Percentiles rank a stretch among this genome's conserved stretches.
These are phyloP conservation scores for Pitta sordida DNA, from an alignment of 2,113 vertebrate genomes.

Conservation along the genomic window DNA sequence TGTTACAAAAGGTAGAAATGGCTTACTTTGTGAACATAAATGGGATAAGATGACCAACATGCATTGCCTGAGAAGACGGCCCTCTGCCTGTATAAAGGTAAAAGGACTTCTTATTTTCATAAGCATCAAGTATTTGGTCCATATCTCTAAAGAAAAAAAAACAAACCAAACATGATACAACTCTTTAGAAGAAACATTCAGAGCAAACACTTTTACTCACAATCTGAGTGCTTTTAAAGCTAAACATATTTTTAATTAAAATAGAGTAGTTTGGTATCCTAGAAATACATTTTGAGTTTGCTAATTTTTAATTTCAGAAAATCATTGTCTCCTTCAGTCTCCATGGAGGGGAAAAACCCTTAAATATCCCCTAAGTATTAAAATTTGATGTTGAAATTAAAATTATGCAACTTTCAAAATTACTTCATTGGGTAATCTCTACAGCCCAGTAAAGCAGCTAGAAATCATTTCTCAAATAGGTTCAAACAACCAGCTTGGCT, in stretches of 20 bases:
- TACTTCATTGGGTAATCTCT: not conserved
- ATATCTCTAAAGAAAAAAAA: slow-evolving; percentile 82
- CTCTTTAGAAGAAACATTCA: not conserved
- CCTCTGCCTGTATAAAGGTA: slow-evolving; percentile 97
- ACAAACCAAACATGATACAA: not conserved
- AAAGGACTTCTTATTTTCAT: slow-evolving; percentile 92
- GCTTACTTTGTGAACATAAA: slow-evolving; percentile 98
- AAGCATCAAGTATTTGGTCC: slow-evolving; percentile 90
- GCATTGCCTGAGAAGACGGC: slow-evolving; percentile 93
- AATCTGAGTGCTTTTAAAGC: not conserved
- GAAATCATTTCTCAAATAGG: not conserved
- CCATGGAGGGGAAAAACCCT: not conserved
- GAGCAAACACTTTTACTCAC: not conserved
- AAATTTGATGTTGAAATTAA: not conserved
- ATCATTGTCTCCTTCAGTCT: not conserved
- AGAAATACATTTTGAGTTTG: not conserved
- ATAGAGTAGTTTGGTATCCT: not conserved
- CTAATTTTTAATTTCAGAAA: not conserved
- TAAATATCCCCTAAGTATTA: not conserved
- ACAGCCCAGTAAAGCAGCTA: not conserved
- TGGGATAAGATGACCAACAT: slow-evolving; percentile 92
- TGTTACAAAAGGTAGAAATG: not conserved
- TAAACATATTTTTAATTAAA: not conserved
- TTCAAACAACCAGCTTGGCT: not conserved
- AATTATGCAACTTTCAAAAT: not conserved